Conservation (phyloP, 2,888 invertebrate species). For the Eurytoma adleriae region DNA sequence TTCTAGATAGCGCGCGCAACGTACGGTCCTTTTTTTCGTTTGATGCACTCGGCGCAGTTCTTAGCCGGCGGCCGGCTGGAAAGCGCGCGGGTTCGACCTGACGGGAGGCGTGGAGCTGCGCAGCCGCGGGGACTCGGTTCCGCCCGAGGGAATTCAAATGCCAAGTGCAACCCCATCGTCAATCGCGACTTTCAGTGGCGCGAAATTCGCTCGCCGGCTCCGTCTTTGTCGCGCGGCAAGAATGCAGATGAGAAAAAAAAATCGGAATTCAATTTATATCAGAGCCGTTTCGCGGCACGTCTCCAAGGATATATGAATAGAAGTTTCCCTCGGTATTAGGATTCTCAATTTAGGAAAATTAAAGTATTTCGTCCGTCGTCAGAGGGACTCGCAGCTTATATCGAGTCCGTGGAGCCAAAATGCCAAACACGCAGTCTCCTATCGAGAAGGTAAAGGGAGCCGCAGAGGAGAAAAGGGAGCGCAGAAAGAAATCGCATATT, state of each 20-base stretch:
- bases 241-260: slow-evolving; percentile 29
- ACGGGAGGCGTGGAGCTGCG: no score
- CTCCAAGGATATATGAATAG: no score
- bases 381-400: no score
- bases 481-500: slow-evolving; percentile 59
- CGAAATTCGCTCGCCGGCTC: neutral
- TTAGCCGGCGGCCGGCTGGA: no score
- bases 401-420: no score
- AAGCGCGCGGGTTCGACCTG: no score
- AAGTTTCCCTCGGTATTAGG: no score
- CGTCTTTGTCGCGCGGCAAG: neutral
- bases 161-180: slow-evolving; percentile 4
- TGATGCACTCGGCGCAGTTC: slow-evolving; percentile 1
- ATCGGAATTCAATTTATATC: slow-evolving; percentile 27
- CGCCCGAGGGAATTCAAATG: neutral
- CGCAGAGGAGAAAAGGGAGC: slow-evolving; percentile 26
- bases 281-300: slow-evolving; percentile 1
- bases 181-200: slow-evolving; percentile 10
- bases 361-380: no score
- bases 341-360: no score
- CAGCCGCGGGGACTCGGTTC: neutral
- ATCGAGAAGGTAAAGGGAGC: neutral
- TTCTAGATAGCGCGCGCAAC: slow-evolving; percentile 13
- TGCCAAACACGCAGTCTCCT: neutral
- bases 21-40: slow-evolving; percentile 4